Evolutionary conservation across 1,140 invertebrate species (phyloP), one percentile per base, ranked within the genome.

Genomic region (Danaus plexippus): DNA sequence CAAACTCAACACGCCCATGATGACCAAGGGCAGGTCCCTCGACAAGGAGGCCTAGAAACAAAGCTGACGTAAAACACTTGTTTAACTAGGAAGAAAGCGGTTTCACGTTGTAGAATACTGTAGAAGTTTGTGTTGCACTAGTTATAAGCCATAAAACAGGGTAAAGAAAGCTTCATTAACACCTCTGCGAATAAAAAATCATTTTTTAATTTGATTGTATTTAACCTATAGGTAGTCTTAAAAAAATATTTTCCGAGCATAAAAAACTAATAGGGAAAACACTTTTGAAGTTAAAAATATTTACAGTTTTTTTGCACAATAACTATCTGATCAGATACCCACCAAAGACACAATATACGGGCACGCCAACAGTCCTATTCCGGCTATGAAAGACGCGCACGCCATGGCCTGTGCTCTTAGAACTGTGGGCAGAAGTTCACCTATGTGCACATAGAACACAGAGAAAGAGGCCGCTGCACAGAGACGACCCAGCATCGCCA

Each of bases 1-100:
- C 1, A 95, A 86, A 62, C 94, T 89, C 15, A 95, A 81, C 0
- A 90, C 82, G 10, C 94, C 94, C 91, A 95, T 94, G 15, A 94
- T 90, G 57, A 94, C 90, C 52, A 96, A 80, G 0, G 95, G 94
- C 45, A 96, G 75, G 0, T 90, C 89, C 62, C 88, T 83, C 1
- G 75, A 77, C 62, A 80, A 83, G 0, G 75, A 64, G 0, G 82
- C 74, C 87, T 88, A 74, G 9, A 78, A 79, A 49, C 18, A 55
- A 61, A 43, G 42, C 0, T 32, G 1, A 32, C 7, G 7, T 32
- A 22, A 43, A 42, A 49, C 6, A 50, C 32, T 18, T 43, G n/a
- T 18, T 15, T 11, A 51, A 51, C 10, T n/a, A n/a, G 3, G 15
- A 2, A 40, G 15, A 40, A 40, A 40, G 42, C 4, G 7, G 8